Conservation (phyloP, 2,888 invertebrate genomes). For the Microctonus brassicae region DNA sequence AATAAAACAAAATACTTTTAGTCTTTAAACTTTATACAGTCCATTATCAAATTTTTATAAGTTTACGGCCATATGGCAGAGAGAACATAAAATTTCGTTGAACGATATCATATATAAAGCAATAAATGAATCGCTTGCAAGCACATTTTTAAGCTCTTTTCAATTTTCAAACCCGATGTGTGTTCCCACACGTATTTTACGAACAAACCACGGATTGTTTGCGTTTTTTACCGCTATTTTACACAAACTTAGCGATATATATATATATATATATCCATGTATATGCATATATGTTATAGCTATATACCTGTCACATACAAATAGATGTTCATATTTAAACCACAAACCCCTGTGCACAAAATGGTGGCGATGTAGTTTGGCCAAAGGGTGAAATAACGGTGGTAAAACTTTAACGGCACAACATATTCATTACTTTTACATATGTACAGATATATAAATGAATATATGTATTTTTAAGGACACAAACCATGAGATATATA, state of each 20-base stretch:
- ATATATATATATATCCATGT: not conserved
- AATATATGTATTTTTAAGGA: slow-evolving; percentile 23
- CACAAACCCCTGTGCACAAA: not conserved
- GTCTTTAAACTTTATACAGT: not conserved
- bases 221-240: not conserved
- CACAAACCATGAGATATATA: slow-evolving; percentile 38
- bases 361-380: slow-evolving; percentile 8
- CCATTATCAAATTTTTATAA: not conserved
- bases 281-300: not conserved
- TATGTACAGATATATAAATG: not conserved
- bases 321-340: slow-evolving; percentile 9
- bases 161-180: slow-evolving; percentile 2
- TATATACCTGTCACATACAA: not conserved
- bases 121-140: slow-evolving; percentile 17
- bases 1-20: not conserved
- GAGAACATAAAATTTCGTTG: slow-evolving; percentile 2
- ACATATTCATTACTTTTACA: not conserved
- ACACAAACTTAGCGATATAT: not conserved
- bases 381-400: slow-evolving; percentile 40
- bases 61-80: not conserved
- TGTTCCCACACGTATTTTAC: slow-evolving; percentile 10
- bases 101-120: not conserved
- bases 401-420: slow-evolving; percentile 46
- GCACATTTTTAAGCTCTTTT: slow-evolving; percentile 20
- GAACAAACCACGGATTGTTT: slow-evolving; percentile 8